These are phyloP conservation scores for Cladorhizidae sp. DNA, from an alignment of 37 sponge, comb jelly and placozoan species.

Conservation along the genomic window DNA sequence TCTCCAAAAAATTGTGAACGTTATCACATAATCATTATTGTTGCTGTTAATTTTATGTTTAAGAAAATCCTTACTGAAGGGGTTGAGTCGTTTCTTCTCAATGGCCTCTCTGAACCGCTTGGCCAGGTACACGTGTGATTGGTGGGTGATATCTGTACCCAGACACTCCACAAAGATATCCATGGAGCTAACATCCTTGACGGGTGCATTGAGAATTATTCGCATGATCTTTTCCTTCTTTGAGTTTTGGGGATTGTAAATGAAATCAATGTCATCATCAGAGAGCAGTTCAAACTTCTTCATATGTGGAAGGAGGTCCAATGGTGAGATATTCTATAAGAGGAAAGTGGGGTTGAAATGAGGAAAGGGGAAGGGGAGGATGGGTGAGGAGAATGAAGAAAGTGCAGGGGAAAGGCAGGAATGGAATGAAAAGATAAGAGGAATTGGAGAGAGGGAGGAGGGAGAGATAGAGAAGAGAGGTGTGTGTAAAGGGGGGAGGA, in stretches of 20 bases:
- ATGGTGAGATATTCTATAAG: slow-evolving; percentile 3
- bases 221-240: slow-evolving; percentile 25
- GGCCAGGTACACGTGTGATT: slow-evolving; percentile 28
- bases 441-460: neutral
- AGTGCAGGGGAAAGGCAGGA: neutral
- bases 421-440: neutral
- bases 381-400: neutral
- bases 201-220: neutral
- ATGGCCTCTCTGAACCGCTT: slow-evolving; percentile 28
- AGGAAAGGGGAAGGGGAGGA: neutral
- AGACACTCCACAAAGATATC: slow-evolving; percentile 39
- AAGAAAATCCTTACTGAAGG: too few relatives aligned
- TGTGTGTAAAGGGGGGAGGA: too few relatives aligned
- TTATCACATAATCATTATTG: too few relatives aligned
- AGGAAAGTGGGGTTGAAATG: neutral
- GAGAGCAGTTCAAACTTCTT: neutral
- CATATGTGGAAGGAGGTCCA: slow-evolving; percentile 21
- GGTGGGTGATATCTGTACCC: neutral
- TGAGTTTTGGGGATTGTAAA: slow-evolving; percentile 4
- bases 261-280: slow-evolving; percentile 24
- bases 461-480: too few relatives aligned
- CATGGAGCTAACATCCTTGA: neutral
- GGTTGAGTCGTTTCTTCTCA: slow-evolving; percentile 29
- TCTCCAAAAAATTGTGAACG: too few relatives aligned
- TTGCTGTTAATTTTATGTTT: too few relatives aligned